A percentile compares a stretch with the other conserved stretches of the same genome.
Conservation (phyloP, 1,140 invertebrate species). For the Drosophila kikkawai region DNA sequence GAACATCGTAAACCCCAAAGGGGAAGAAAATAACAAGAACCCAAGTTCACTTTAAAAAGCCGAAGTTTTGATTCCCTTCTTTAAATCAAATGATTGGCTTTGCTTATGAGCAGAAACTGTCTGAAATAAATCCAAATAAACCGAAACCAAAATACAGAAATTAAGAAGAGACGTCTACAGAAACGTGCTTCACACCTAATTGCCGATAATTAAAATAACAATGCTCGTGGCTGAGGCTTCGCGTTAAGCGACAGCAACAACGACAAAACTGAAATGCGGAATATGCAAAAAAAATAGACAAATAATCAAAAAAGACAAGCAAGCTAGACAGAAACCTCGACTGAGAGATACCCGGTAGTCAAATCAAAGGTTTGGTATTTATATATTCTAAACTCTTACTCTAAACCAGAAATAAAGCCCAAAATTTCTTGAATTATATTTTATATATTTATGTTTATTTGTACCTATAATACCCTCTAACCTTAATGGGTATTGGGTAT, state of each 20-base stretch:
- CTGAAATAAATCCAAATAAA: conserved; percentile 11
- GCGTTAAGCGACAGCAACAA: conserved; percentile 16
- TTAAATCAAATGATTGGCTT: neutral
- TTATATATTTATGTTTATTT: neutral
- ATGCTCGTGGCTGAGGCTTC: conserved; percentile 36
- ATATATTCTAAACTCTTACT: neutral
- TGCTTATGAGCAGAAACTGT: neutral
- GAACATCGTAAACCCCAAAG: conserved; percentile 3
- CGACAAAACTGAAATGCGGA: conserved; percentile 18
- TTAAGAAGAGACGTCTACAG: conserved; percentile 44
- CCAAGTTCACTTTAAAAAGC: neutral
- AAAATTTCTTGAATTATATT: neutral
- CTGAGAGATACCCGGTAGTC: neutral
- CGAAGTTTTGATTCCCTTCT: neutral
- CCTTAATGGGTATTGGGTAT: neutral
- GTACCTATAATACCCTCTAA: neutral
- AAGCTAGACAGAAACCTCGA: neutral
- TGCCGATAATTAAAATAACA: conserved; percentile 67
- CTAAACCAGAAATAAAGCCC: neutral
- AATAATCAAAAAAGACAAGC: neutral
- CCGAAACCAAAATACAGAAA: conserved; percentile 28
- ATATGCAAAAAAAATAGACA: conserved; percentile 39
- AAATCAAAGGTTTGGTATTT: neutral
- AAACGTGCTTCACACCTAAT: conserved; percentile 69
- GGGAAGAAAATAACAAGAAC: neutral